Conservation (phyloP, 1,140 invertebrate genomes). For the Colletes latitarsis region DNA sequence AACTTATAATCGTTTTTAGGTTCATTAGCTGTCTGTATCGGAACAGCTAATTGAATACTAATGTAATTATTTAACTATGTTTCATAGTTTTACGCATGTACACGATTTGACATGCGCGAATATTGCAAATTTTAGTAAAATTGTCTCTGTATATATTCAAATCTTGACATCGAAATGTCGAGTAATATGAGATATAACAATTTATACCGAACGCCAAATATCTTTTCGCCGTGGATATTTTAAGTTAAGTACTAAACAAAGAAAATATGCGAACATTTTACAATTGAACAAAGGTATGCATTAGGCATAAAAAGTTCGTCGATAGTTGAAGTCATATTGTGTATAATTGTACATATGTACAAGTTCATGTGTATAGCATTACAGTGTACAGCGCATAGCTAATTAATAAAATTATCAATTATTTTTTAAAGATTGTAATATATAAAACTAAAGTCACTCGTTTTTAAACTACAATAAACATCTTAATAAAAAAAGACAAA, state of each 20-base stretch:
- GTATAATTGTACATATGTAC: slow-evolving; percentile 46
- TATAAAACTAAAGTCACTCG: slow-evolving; percentile 24
- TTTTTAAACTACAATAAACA: slow-evolving; percentile 10
- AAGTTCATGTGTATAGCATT: slow-evolving; percentile 35
- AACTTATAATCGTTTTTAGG: neutral
- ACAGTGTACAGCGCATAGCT: slow-evolving; percentile 13
- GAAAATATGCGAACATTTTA: slow-evolving; percentile 14
- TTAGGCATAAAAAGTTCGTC: neutral
- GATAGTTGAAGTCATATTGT: neutral
- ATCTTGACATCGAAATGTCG: slow-evolving; percentile 21
- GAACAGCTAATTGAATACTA: neutral
- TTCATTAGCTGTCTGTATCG: neutral
- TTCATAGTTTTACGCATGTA: neutral
- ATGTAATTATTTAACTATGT: slow-evolving; percentile 13
- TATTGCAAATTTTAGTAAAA: slow-evolving; percentile 15
- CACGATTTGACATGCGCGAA: neutral
- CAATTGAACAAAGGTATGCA: neutral
- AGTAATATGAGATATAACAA: slow-evolving; percentile 8
- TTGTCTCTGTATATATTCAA: slow-evolving; percentile 28
- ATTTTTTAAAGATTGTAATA: slow-evolving; percentile 53
- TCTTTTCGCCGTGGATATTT: slow-evolving; percentile 7
- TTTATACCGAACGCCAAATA: slow-evolving; percentile 16
- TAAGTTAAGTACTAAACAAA: neutral
- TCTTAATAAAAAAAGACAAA: neutral
- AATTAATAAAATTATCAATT: slow-evolving; percentile 37